Evolutionary conservation across 2,113 vertebrate species (phyloP).

Genomic region (Zosterops lateralis): DNA sequence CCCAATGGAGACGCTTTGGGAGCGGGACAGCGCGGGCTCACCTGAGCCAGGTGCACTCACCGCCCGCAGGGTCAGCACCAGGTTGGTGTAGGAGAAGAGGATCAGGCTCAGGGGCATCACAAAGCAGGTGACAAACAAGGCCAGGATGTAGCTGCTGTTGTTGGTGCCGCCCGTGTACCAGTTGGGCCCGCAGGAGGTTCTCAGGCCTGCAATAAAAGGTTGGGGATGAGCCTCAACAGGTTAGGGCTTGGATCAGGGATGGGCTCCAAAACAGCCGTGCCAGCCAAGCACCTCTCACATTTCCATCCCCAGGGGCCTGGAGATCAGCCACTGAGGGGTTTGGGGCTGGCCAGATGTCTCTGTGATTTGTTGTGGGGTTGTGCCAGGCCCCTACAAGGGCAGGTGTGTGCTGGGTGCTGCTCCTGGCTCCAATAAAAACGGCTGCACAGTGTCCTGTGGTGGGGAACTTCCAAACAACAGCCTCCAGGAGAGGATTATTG

Average conservation of each 20-base stretch:
- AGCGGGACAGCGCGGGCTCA: rapidly evolving
- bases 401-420: neutral
- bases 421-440: rapidly evolving
- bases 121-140: slow-evolving; percentile 67
- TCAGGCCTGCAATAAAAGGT: slow-evolving; percentile 39
- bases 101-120: slow-evolving; percentile 64
- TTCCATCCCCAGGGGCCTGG: neutral
- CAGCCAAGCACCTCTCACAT: neutral
- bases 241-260: rapidly evolving
- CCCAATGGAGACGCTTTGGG: rapidly evolving
- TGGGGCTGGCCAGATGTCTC: neutral
- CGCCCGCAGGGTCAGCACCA: slow-evolving; percentile 56
- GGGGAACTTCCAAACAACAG: neutral
- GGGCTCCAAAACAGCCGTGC: rapidly evolving
- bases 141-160: slow-evolving; percentile 71
- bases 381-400: rapidly evolving
- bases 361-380: rapidly evolving
- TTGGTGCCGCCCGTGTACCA: slow-evolving; percentile 62
- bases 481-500: neutral
- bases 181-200: slow-evolving; percentile 68
- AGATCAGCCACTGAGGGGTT: rapidly evolving
- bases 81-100: slow-evolving; percentile 70
- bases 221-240: neutral
- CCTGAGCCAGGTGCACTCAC: neutral
- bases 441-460: neutral